Conservation (phyloP, 2,797 vertebrate genomes). For the Xenopus petersii region DNA sequence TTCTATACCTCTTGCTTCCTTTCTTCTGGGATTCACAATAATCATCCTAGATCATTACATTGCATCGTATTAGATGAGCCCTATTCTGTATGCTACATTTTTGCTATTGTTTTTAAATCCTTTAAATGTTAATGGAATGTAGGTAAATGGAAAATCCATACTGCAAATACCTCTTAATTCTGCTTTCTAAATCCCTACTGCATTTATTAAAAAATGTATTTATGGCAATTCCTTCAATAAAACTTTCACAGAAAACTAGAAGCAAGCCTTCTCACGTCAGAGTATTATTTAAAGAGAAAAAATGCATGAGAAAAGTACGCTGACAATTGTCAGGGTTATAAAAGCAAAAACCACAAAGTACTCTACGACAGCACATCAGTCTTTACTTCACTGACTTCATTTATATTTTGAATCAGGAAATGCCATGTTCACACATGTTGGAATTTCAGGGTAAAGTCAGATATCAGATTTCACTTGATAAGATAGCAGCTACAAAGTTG, state of each 20-base stretch:
- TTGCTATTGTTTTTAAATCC: too few species aligned
- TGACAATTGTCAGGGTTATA: slow-evolving; percentile 19
- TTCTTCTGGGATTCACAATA: too few species aligned
- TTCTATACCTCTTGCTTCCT: too few species aligned
- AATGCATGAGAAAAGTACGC: not conserved
- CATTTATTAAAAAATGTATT: too few species aligned
- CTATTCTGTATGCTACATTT: too few species aligned
- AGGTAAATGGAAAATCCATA: too few species aligned
- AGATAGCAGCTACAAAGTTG: slow-evolving; percentile 15
- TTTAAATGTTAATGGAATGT: too few species aligned
- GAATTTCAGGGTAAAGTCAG: slow-evolving; percentile 14
- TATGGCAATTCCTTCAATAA: too few species aligned
- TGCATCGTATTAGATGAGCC: too few species aligned
- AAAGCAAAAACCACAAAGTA: slow-evolving; percentile 1
- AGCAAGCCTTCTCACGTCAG: not conserved
- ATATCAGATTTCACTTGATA: slow-evolving; percentile 28
- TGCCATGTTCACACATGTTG: slow-evolving; percentile 23
- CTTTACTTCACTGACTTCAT: slow-evolving; percentile 19
- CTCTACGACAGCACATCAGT: slow-evolving; percentile 13
- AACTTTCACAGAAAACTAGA: not conserved
- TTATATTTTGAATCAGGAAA: slow-evolving; percentile 6
- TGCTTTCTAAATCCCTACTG: too few species aligned
- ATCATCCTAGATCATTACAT: too few species aligned
- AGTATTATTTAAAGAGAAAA: slow-evolving; percentile 6
- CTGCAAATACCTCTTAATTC: too few species aligned